Evolutionary conservation across 2,113 vertebrate species (phyloP).

Genomic region (Hypomesus transpacificus): DNA sequence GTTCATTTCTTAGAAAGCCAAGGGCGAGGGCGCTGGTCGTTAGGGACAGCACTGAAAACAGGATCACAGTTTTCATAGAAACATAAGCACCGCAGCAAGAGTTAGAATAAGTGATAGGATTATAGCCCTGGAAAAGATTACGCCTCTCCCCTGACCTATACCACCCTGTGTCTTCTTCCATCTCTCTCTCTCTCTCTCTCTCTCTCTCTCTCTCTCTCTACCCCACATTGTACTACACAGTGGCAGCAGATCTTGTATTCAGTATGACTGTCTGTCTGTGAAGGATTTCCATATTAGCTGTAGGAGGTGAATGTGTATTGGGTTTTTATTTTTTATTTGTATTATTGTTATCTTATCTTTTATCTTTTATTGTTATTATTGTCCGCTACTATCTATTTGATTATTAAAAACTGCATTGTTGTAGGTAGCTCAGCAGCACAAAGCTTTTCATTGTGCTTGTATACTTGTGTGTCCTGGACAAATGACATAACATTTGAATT

Average conservation of each 20-base stretch:
- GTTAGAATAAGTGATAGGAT: slow-evolving; percentile 44
- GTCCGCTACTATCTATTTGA: no score
- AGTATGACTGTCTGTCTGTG: background rate
- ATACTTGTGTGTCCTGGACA: no score
- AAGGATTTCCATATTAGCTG: slow-evolving; percentile 1
- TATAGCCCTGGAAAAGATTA: slow-evolving; percentile 37
- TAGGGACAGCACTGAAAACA: slow-evolving; percentile 39
- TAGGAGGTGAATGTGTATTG: background rate
- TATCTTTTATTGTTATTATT: no score
- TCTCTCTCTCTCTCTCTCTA: background rate
- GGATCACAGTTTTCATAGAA: slow-evolving; percentile 49
- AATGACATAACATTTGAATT: no score
- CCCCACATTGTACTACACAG: background rate
- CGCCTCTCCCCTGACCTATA: background rate
- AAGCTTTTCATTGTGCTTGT: no score
- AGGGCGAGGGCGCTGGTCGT: slow-evolving; percentile 32
- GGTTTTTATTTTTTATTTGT: no score
- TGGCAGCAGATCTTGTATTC: background rate
- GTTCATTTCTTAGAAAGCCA: slow-evolving; percentile 16
- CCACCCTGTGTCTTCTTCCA: background rate
- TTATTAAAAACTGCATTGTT: no score
- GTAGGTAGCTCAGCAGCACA: no score
- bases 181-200: background rate
- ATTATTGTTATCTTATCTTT: no score
- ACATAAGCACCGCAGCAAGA: slow-evolving; percentile 47